Conservation (phyloP, 1,140 invertebrate species). For the Orchestia grillus region DNA sequence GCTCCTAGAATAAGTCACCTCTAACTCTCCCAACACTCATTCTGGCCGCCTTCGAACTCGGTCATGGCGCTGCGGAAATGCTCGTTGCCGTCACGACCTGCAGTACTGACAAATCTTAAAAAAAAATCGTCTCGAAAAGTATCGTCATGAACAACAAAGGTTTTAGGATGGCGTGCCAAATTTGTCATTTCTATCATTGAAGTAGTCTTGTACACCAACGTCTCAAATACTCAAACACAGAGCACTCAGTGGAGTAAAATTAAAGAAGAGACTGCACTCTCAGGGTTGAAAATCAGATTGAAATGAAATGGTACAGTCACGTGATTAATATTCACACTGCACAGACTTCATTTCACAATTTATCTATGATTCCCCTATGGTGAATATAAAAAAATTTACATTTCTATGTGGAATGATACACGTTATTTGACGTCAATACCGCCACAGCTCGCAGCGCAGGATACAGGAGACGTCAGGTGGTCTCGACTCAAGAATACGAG, state of each 20-base stretch:
- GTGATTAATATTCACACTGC: too few species aligned
- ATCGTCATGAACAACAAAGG: neutral
- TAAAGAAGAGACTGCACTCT: neutral
- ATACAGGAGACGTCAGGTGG: too few species aligned
- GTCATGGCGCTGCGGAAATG: neutral
- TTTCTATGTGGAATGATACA: too few species aligned
- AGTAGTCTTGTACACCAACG: neutral
- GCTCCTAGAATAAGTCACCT: neutral
- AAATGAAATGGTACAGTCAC: too few species aligned
- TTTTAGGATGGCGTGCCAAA: neutral
- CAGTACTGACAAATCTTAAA: neutral
- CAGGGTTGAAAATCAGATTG: too few species aligned
- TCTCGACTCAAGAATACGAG: too few species aligned
- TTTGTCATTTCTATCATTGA: neutral
- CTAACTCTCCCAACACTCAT: neutral
- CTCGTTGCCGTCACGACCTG: neutral
- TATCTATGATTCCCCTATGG: too few species aligned
- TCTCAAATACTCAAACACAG: neutral
- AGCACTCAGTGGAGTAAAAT: neutral
- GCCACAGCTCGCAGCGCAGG: too few species aligned
- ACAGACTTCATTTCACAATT: too few species aligned
- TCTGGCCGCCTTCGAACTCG: neutral
- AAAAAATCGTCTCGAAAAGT: too few species aligned
- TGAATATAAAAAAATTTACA: too few species aligned
- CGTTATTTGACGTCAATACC: too few species aligned